A percentile compares a stretch with the other conserved stretches of the same genome.
Conservation (phyloP, 2,888 invertebrate species). For the Merodon equestris region DNA sequence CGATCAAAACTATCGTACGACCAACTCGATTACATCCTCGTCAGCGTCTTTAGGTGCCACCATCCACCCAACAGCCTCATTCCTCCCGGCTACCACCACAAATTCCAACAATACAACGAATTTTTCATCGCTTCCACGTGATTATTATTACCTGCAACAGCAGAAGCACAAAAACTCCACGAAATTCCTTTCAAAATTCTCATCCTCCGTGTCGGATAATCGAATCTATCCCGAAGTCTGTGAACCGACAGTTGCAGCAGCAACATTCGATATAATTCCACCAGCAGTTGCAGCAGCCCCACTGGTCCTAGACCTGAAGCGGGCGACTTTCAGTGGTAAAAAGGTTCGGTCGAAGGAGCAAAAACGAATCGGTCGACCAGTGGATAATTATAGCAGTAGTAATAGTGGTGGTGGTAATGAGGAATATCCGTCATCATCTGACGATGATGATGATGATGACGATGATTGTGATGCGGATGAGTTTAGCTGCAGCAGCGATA, state of each 20-base stretch:
- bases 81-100: slow-evolving; percentile 21
- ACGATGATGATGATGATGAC: slow-evolving; percentile 46
- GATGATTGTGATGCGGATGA: slow-evolving; percentile 57
- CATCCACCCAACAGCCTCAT: slow-evolving; percentile 64
- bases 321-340: slow-evolving; percentile 73
- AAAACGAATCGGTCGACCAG: slow-evolving; percentile 22
- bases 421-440: slow-evolving; percentile 54
- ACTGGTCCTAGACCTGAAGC: slow-evolving; percentile 74
- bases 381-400: slow-evolving; percentile 29
- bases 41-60: slow-evolving; percentile 61
- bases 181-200: slow-evolving; percentile 75
- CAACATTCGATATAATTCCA: slow-evolving; percentile 74
- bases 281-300: slow-evolving; percentile 71
- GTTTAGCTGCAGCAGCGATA: slow-evolving; percentile 72
- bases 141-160: slow-evolving; percentile 77
- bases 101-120: slow-evolving; percentile 54
- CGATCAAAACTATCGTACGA: slow-evolving; percentile 43
- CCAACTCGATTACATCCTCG: slow-evolving; percentile 31
- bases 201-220: slow-evolving; percentile 74
- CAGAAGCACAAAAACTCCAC: slow-evolving; percentile 76
- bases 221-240: slow-evolving; percentile 76
- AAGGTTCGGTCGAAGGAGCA: slow-evolving; percentile 50
- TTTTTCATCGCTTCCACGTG: slow-evolving; percentile 76
- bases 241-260: slow-evolving; percentile 59
- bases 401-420: slow-evolving; percentile 27